Base-by-base conservation (phyloP, 2,113 vertebrate species). In the Pachypanchax playfairii region DNA sequence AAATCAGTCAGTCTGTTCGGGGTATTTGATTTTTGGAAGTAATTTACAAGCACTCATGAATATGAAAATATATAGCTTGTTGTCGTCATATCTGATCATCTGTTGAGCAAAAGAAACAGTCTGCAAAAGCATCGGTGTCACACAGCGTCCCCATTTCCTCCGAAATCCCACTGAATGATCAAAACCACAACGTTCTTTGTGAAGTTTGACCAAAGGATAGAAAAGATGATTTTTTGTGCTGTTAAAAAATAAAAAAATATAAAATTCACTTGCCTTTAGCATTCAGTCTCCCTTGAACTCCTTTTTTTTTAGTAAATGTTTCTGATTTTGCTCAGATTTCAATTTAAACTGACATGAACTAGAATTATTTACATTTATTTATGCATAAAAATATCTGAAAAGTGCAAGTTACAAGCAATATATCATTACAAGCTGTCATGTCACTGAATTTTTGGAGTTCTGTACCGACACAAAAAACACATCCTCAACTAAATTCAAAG, bases 191-290 rank as follows among this genome's bases (percentile, higher is more conserved):
- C 80, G 80, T 86, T 85, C 80, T 78, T 87, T 79, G 66, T 75
- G 65, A 90, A 77, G 85, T 91, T 87, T 87, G 89, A 91, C 91
- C 80, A 90, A 89, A 85, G 76, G 86, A 73, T 78, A 62, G 59
- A 47, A 57, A 76, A 87, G 82, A 90, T 71, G 82, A 71, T 75
- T 82, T 65, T 60, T 73, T 69, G 60, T 78, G 81, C 62, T 69
- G 77, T 28, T 48, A 54, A 55, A 44, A 38, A 14, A 70, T 54
- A 55, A 70, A 28, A 62, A 36, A 46, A 41, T n/a, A n/a, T n/a
- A n/a, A n/a, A n/a, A n/a, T n/a, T n/a, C n/a, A n/a, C n/a, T n/a
- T n/a, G n/a, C n/a, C n/a, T n/a, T n/a, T n/a, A n/a, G n/a, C n/a
- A 12, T 1, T 35, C 33, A 35, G 33, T 35, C 33, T 35, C 8